Evolutionary conservation across 2,113 vertebrate species (phyloP).

Genomic region (Gnathonemus echidnorhynchus): DNA sequence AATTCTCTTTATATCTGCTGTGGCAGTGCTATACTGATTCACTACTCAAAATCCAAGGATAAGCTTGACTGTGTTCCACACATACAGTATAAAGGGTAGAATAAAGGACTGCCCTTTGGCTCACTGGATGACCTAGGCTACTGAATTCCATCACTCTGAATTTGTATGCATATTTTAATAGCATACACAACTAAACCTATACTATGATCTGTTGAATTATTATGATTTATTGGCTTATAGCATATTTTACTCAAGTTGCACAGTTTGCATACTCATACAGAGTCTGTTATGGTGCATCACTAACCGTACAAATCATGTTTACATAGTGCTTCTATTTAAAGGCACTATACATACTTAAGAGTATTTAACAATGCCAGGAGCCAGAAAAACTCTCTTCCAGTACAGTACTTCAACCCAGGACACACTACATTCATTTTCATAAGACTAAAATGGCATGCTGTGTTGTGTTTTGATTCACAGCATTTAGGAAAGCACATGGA

Average conservation of each 20-base stretch:
- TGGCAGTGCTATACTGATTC: constrained; percentile 9
- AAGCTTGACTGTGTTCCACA: constrained; percentile 4
- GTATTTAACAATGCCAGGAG: background rate
- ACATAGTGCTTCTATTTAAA: background rate
- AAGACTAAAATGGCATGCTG: background rate
- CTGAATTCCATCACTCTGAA: background rate
- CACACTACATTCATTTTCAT: background rate
- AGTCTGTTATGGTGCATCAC: background rate
- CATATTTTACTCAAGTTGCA: background rate
- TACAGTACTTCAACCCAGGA: background rate
- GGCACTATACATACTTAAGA: background rate
- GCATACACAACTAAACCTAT: background rate
- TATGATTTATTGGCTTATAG: background rate
- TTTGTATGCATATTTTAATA: background rate
- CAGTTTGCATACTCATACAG: background rate
- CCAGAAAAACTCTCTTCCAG: background rate
- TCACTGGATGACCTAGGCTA: background rate
- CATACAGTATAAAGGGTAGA: background rate
- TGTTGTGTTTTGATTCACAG: background rate
- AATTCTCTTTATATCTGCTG: constrained; percentile 2
- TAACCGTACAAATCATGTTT: background rate
- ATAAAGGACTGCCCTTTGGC: background rate
- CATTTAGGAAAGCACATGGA: background rate
- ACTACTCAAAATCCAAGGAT: constrained; percentile 11
- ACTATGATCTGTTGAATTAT: background rate